Conservation (phyloP, 2,797 vertebrate genomes). For the Xiphophorus birchmanni region DNA sequence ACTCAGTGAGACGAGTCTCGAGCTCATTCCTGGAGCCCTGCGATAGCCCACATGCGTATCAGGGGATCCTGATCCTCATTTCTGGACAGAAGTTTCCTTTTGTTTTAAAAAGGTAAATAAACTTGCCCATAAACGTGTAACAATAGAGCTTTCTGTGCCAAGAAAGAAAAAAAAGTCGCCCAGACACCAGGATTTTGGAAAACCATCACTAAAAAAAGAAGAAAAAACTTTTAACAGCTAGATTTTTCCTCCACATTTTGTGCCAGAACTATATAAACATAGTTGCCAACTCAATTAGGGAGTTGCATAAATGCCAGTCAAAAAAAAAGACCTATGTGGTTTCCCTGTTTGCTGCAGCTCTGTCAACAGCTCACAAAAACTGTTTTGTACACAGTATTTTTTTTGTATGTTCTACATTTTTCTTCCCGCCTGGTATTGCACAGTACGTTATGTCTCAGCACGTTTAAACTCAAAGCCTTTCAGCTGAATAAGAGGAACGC, state of each 20-base stretch:
- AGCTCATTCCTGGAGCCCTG: slow-evolving; percentile 67
- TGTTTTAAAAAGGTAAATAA: slow-evolving; percentile 39
- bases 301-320: slow-evolving; percentile 36
- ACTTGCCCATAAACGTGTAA: slow-evolving; percentile 23
- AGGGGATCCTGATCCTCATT: slow-evolving; percentile 57
- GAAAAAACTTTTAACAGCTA: not conserved
- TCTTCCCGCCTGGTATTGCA: slow-evolving; percentile 43
- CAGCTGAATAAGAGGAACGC: slow-evolving; percentile 46
- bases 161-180: slow-evolving; percentile 16
- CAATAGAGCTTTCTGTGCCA: slow-evolving; percentile 28
- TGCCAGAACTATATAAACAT: slow-evolving; percentile 22
- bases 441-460: slow-evolving; percentile 54
- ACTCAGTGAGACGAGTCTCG: slow-evolving; percentile 71
- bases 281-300: slow-evolving; percentile 50
- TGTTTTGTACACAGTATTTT: slow-evolving; percentile 39
- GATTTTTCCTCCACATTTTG: not conserved
- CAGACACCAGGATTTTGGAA: slow-evolving; percentile 7
- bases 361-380: slow-evolving; percentile 36
- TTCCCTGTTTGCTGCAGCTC: slow-evolving; percentile 25
- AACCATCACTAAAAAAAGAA: slow-evolving; percentile 1
- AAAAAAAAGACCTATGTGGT: slow-evolving; percentile 24
- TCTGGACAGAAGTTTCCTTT: slow-evolving; percentile 54
- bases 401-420: slow-evolving; percentile 31
- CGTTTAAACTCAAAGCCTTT: slow-evolving; percentile 47
- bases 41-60: slow-evolving; percentile 62